phyloP scores from a whole-genome alignment of 2,888 invertebrate species.

The Tetrapedia diversipes region DNA sequence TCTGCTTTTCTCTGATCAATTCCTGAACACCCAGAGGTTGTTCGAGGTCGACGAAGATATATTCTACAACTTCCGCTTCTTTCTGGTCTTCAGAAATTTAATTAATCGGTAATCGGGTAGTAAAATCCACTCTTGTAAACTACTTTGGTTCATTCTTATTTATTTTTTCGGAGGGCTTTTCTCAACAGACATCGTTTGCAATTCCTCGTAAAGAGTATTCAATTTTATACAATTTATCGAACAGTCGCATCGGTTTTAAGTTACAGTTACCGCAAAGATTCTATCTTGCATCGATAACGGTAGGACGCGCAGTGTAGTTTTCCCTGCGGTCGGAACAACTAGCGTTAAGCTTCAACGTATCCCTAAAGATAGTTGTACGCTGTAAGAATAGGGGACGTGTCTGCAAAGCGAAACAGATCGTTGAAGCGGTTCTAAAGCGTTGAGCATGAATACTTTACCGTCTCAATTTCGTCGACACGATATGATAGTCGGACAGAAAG shows the following conservation, averaged over 20 bases:
- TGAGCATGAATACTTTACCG: conserved; percentile 64
- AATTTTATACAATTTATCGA: too few species aligned
- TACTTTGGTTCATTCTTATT: too few species aligned
- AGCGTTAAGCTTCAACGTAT: conserved; percentile 56
- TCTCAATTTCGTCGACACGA: conserved; percentile 51
- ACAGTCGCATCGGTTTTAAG: neutral
- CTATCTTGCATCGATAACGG: neutral
- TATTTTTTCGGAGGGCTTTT: too few species aligned
- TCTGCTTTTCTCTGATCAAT: too few species aligned
- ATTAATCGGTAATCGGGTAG: neutral
- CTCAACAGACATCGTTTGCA: too few species aligned
- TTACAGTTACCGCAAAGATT: neutral
- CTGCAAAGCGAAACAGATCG: conserved; percentile 55
- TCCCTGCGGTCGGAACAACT: neutral
- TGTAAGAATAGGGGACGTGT: conserved; percentile 39
- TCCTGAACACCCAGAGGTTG: too few species aligned
- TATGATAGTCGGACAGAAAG: conserved; percentile 56
- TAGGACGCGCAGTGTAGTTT: neutral
- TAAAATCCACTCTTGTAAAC: neutral
- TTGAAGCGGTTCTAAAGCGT: conserved; percentile 59
- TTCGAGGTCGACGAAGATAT: too few species aligned
- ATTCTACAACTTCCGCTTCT: too few species aligned
- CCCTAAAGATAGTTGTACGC: conserved; percentile 38
- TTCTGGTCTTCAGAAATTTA: neutral
- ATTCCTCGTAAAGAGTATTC: too few species aligned